Evolutionary conservation across 1,140 invertebrate genomes (phyloP), one percentile per base, ranked within the genome.

Genomic region (Whitmania pigra): DNA sequence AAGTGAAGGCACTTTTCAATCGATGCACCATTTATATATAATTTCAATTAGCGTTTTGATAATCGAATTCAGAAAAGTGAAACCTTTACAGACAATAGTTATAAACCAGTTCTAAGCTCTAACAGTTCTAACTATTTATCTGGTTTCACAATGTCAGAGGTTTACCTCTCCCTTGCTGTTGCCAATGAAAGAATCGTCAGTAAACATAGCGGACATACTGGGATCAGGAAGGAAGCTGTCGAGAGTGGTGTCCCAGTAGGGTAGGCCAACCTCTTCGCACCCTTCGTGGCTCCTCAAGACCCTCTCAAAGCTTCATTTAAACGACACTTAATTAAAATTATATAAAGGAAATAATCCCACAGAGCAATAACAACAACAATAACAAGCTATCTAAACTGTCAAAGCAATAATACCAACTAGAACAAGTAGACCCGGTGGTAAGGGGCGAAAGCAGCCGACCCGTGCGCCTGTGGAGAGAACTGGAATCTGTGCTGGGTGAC

Each of bases 401-500:
- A 17, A 49, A 17, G 43, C 43, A 49, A 49, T 1, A 15, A 49
- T 11, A 49, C 43, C 43, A 49, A 49, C 43, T 49, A 49, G 43
- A 68, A 29, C n/a, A 66, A 57, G 18, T 31, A 72, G 53, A 29
- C 69, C 72, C 78, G 70, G 57, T 80, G 78, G 78, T 78, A 80
- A 18, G 77, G 76, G 17, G 76, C 73, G 57, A 80, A 80, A 9
- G 74, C 73, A 3, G 78, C 77, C 17, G 78, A 78, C 20, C 75
- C 75, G 72, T 80, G 79, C 17, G 78, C 79, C 0, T 73, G 75
- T 18, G 71, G 40, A 0, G 78, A 76, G n/a, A 75, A 74, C n/a
- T 76, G 74, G 4, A 75, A 73, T 53, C 77, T 75, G 69, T 80
- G 79, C 5, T 78, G 72, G 40, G 75, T 73, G 31, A 77, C 76